Evolutionary conservation across 2,113 vertebrate genomes (phyloP).

Genomic region (Noturus placidus): DNA sequence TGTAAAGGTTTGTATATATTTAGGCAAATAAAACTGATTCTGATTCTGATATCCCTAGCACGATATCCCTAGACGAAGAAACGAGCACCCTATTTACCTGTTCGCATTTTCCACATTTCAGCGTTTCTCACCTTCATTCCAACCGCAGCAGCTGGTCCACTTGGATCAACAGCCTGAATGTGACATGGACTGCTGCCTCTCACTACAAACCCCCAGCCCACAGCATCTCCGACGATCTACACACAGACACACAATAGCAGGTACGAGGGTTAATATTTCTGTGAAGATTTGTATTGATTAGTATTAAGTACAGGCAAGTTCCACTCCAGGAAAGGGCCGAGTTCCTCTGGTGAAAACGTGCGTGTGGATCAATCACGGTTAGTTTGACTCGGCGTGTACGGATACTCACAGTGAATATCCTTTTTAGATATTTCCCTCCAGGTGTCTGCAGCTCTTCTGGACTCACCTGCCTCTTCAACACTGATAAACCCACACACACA

Average conservation of each 20-base stretch:
- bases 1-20: neutral
- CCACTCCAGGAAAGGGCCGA: too few relatives aligned
- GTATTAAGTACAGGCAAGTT: neutral
- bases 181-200: constrained; percentile 92
- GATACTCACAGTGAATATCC: constrained; percentile 89
- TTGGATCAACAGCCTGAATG: constrained; percentile 95
- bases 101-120: neutral
- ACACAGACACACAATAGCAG: neutral
- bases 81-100: neutral
- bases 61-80: too few relatives aligned
- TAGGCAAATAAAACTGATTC: neutral
- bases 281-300: neutral
- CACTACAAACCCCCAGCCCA: constrained; percentile 97
- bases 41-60: too few relatives aligned
- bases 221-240: constrained; percentile 88
- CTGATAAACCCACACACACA: constrained; percentile 63
- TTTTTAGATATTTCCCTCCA: constrained; percentile 87
- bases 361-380: neutral
- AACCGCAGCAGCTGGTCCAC: constrained; percentile 88
- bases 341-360: neutral
- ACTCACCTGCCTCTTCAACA: constrained; percentile 88
- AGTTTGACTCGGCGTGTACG: too few relatives aligned
- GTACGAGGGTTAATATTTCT: neutral
- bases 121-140: constrained; percentile 86
- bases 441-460: constrained; percentile 89